Conservation (phyloP, 2,797 vertebrate genomes). For the Adelosebastes latens region DNA sequence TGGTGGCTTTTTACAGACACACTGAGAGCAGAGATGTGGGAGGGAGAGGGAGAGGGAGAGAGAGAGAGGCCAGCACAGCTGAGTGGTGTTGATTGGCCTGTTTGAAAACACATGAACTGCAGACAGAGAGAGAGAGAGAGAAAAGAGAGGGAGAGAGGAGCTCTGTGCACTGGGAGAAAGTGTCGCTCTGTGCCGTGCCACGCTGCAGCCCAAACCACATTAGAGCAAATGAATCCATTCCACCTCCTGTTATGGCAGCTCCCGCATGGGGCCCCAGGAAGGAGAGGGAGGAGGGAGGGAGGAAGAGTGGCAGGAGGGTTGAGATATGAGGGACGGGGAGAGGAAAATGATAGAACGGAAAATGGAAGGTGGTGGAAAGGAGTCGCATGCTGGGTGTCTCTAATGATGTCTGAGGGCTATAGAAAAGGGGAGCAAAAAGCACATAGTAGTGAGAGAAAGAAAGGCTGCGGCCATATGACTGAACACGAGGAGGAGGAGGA, state of each 20-base stretch:
- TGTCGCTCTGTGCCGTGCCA: slow-evolving; percentile 80
- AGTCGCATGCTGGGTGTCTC: slow-evolving; percentile 75
- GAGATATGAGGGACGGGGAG: slow-evolving; percentile 70
- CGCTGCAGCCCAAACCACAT: slow-evolving; percentile 86
- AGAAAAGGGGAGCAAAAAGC: slow-evolving; percentile 61
- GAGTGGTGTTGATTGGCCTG: slow-evolving; percentile 87
- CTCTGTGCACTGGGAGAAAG: slow-evolving; percentile 74
- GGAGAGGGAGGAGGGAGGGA: slow-evolving; percentile 45
- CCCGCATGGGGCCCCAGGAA: slow-evolving; percentile 75
- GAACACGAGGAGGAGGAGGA: slow-evolving; percentile 22
- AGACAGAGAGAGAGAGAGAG: slow-evolving; percentile 56
- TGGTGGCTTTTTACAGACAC: slow-evolving; percentile 74
- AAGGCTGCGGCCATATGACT: slow-evolving; percentile 40
- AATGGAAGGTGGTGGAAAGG: slow-evolving; percentile 77
- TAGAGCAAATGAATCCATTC: slow-evolving; percentile 88
- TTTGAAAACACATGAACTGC: slow-evolving; percentile 87
- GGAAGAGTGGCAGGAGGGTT: slow-evolving; percentile 67
- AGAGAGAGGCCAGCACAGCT: slow-evolving; percentile 74
- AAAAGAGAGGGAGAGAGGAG: slow-evolving; percentile 48
- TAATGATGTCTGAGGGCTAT: slow-evolving; percentile 79
- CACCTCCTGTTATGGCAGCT: slow-evolving; percentile 86
- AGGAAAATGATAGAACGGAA: slow-evolving; percentile 77
- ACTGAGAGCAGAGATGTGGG: slow-evolving; percentile 61
- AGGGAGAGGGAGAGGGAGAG: slow-evolving; percentile 48
- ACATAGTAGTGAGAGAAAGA: slow-evolving; percentile 34